phyloP scores from a whole-genome alignment of 2,888 invertebrate genomes.

The Lasius platythorax region DNA sequence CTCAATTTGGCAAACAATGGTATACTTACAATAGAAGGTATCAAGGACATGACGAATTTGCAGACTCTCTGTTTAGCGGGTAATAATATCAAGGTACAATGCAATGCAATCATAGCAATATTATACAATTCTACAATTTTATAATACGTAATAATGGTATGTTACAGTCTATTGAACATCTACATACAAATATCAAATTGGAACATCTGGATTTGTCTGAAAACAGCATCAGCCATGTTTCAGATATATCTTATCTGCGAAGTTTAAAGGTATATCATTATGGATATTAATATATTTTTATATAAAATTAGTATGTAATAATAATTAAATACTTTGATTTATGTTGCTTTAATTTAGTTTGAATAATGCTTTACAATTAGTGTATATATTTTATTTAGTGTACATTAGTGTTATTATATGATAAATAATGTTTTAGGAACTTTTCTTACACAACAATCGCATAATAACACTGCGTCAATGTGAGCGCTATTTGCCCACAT shows the following conservation, averaged over 20 bases:
- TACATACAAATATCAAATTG: slow-evolving; percentile 93
- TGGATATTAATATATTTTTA: slow-evolving; percentile 11
- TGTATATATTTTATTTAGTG: slow-evolving; percentile 50
- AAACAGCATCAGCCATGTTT: slow-evolving; percentile 94
- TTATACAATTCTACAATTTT: slow-evolving; percentile 5
- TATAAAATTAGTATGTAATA: background rate
- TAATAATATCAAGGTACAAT: slow-evolving; percentile 93
- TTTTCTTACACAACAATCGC: slow-evolving; percentile 95
- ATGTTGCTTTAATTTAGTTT: background rate
- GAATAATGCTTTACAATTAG: slow-evolving; percentile 5
- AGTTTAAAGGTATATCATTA: slow-evolving; percentile 90
- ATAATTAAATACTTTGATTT: slow-evolving; percentile 14
- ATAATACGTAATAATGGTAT: background rate
- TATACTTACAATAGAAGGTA: slow-evolving; percentile 95
- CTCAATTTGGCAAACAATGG: slow-evolving; percentile 95
- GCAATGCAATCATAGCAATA: slow-evolving; percentile 13
- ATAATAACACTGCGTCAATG: slow-evolving; percentile 93
- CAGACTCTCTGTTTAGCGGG: slow-evolving; percentile 94
- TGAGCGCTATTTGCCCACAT: slow-evolving; percentile 93
- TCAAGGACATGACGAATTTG: slow-evolving; percentile 93
- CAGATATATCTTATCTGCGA: slow-evolving; percentile 94
- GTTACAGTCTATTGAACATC: slow-evolving; percentile 92
- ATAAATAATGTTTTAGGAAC: slow-evolving; percentile 88
- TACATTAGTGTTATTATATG: slow-evolving; percentile 38
- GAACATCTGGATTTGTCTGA: slow-evolving; percentile 95